phyloP scores from a whole-genome alignment of 2,797 vertebrate species.

The Coracias cyanogaster region DNA sequence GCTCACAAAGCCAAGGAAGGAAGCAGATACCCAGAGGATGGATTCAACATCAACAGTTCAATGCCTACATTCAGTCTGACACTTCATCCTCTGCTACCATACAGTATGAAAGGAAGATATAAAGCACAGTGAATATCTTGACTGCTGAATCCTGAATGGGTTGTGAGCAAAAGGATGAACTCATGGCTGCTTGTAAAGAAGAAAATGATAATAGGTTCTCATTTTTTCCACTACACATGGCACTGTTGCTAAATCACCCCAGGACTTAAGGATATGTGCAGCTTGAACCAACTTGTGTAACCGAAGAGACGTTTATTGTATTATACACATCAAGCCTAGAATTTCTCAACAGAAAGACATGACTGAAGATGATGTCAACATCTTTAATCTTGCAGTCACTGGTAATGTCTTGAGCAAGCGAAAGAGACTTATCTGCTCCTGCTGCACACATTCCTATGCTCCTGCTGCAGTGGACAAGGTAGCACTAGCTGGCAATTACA shows the following conservation, averaged over 20 bases:
- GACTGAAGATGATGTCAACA: neutral
- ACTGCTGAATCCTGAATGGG: neutral
- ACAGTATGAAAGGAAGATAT: neutral
- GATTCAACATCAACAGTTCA: neutral
- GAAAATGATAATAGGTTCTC: neutral
- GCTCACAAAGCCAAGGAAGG: neutral
- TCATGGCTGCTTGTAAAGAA: neutral
- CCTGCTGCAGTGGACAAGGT: neutral
- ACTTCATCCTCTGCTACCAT: neutral
- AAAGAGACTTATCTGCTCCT: neutral
- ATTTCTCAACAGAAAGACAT: slow-evolving; percentile 19
- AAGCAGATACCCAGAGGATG: neutral
- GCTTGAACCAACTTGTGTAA: neutral
- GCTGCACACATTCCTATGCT: neutral
- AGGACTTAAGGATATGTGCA: neutral
- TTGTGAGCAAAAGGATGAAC: neutral
- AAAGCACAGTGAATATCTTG: neutral
- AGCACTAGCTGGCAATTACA: neutral
- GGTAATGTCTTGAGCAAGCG: neutral
- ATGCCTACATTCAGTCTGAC: neutral
- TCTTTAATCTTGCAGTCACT: neutral
- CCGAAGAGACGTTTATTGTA: neutral
- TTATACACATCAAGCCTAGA: neutral
- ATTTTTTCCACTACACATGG: neutral
- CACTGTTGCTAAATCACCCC: neutral